Evolutionary conservation across 2,888 invertebrate species (phyloP).

Genomic region (Stomorhina lunata): DNA sequence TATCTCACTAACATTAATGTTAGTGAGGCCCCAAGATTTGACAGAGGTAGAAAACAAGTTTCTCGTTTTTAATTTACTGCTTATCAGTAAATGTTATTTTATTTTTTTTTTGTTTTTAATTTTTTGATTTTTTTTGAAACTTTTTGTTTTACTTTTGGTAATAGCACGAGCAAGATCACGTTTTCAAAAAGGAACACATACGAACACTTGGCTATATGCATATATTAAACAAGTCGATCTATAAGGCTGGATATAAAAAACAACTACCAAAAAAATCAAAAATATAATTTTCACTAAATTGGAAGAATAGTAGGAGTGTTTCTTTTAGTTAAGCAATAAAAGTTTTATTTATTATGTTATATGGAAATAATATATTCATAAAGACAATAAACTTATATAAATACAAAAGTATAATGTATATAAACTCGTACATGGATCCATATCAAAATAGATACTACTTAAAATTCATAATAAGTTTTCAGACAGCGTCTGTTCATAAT

Average conservation of each 20-base stretch:
- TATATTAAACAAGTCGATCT: neutral
- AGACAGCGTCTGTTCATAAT: constrained; percentile 8
- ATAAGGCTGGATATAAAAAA: constrained; percentile 21
- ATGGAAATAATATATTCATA: neutral
- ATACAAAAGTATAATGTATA: neutral
- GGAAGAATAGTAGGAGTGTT: constrained; percentile 50
- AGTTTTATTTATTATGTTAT: constrained; percentile 8
- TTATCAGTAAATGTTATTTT: constrained; percentile 20
- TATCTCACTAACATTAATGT: no score
- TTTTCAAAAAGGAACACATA: constrained; percentile 41
- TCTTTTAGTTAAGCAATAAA: constrained; percentile 26
- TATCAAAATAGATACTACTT: neutral
- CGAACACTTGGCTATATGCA: constrained; percentile 1
- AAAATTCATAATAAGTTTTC: constrained; percentile 23
- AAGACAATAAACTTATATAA: neutral
- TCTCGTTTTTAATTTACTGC: constrained; percentile 49
- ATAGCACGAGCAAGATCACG: constrained; percentile 61
- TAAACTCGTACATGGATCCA: neutral
- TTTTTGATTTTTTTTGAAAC: neutral
- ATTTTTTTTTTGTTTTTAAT: neutral
- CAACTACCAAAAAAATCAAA: neutral
- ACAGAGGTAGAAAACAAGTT: constrained; percentile 51
- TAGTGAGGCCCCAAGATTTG: constrained; percentile 1
- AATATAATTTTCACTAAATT: constrained; percentile 39
- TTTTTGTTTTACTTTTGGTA: constrained; percentile 44